Conservation (phyloP, 2,113 vertebrate genomes). For the Leucopsar rothschildi region DNA sequence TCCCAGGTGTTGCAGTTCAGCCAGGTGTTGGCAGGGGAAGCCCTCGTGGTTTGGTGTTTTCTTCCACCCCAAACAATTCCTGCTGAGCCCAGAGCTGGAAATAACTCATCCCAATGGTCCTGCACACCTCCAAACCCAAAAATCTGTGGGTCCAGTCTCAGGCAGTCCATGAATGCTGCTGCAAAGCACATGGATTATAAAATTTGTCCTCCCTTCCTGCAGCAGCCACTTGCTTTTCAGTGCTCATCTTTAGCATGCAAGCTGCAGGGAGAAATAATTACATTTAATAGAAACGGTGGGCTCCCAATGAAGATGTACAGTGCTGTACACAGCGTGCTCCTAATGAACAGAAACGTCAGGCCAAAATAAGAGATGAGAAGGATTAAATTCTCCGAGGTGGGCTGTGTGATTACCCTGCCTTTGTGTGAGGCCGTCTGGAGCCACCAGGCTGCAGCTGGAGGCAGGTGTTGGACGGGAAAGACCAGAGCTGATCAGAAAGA, state of each 20-base stretch:
- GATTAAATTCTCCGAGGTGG: background rate
- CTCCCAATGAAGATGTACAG: slow-evolving; percentile 10
- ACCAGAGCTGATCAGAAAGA: background rate
- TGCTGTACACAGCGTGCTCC: background rate
- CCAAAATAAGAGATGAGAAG: slow-evolving; percentile 17
- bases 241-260: background rate
- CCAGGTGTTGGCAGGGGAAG: background rate
- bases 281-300: background rate
- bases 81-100: background rate
- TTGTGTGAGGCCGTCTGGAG: background rate
- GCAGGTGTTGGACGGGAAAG: background rate
- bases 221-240: background rate
- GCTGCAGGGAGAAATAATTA: slow-evolving; percentile 38
- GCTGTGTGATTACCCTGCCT: background rate
- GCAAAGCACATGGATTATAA: rapidly evolving
- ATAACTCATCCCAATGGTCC: rapidly evolving
- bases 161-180: background rate
- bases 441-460: background rate
- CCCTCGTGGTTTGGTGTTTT: background rate
- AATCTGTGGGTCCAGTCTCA: background rate
- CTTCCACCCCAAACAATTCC: background rate
- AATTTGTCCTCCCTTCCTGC: background rate
- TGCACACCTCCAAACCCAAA: too few relatives aligned
- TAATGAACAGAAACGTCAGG: slow-evolving; percentile 49
- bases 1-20: background rate